Percentiles rank a stretch among this genome's conserved stretches.
phyloP scores from a whole-genome alignment of 1,140 invertebrate species.

The Nephila pilipes region DNA sequence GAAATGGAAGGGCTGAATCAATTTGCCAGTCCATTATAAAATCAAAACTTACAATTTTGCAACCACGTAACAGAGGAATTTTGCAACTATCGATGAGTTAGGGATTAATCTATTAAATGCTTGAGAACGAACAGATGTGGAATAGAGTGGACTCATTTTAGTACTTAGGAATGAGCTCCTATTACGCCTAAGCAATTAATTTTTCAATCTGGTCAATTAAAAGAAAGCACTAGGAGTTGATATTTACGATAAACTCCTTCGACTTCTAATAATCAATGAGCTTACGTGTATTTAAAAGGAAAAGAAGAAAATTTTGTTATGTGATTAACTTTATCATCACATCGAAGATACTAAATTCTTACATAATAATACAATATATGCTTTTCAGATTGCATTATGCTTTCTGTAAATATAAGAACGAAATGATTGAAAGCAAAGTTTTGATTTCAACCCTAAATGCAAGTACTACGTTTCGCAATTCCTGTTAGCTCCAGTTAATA shows the following conservation, averaged over 20 bases:
- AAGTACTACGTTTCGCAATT: too few relatives aligned
- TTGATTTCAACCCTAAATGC: background rate
- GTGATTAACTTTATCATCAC: conserved; percentile 35
- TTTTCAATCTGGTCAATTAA: conserved; percentile 69
- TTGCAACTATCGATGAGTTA: conserved; percentile 53
- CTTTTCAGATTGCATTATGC: background rate
- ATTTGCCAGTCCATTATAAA: conserved; percentile 61
- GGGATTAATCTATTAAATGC: conserved; percentile 68
- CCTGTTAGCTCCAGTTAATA: too few relatives aligned
- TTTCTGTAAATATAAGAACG: background rate
- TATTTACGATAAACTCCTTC: conserved; percentile 93
- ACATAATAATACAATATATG: background rate
- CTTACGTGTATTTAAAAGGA: background rate
- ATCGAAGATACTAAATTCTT: background rate
- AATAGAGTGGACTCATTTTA: conserved; percentile 58
- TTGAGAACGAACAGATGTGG: conserved; percentile 56
- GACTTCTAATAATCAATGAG: conserved; percentile 54
- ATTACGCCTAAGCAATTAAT: conserved; percentile 49
- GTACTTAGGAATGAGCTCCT: conserved; percentile 37
- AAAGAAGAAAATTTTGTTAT: background rate
- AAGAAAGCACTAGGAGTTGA: conserved; percentile 93
- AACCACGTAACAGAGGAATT: conserved; percentile 49
- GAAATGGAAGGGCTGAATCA: conserved; percentile 53
- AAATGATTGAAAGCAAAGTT: background rate
- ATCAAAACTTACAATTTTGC: conserved; percentile 56